These are phyloP conservation scores for Prorops nasuta DNA, from an alignment of 1,140 invertebrate genomes.

Conservation along the genomic window DNA sequence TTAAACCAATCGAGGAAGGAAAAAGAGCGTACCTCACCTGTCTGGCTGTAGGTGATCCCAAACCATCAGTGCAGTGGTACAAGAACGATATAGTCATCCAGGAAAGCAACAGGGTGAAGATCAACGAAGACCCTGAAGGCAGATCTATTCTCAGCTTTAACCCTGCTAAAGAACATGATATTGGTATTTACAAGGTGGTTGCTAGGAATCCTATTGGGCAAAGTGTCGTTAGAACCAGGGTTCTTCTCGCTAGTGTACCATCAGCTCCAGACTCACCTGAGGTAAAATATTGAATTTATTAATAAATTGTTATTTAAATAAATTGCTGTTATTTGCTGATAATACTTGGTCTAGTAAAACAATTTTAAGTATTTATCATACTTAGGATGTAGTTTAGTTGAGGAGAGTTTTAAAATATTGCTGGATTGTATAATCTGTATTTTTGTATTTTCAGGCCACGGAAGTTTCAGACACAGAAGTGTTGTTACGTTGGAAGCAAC, in stretches of 20 bases:
- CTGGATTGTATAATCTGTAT: background rate
- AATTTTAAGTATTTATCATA: too few relatives aligned
- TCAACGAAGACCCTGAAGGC: constrained; percentile 73
- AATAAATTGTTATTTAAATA: too few relatives aligned
- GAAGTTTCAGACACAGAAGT: constrained; percentile 84
- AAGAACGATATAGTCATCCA: constrained; percentile 85
- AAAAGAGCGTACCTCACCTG: constrained; percentile 78
- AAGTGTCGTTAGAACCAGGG: constrained; percentile 69
- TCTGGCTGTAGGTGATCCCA: constrained; percentile 85
- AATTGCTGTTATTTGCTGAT: too few relatives aligned
- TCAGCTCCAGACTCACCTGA: constrained; percentile 85
- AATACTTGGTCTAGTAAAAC: too few relatives aligned
- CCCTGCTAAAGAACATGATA: constrained; percentile 75
- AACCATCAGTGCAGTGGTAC: constrained; percentile 93
- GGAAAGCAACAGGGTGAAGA: constrained; percentile 75
- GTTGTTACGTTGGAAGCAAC: constrained; percentile 84
- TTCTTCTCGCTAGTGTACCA: constrained; percentile 74
- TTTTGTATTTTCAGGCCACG: constrained; percentile 32
- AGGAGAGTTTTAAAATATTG: background rate
- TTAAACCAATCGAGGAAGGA: constrained; percentile 75
- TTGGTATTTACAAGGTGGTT: constrained; percentile 93
- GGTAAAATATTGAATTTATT: constrained; percentile 50
- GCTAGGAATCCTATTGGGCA: constrained; percentile 84
- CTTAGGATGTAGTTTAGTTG: too few relatives aligned
- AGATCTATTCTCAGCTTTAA: constrained; percentile 75